Base-by-base conservation (phyloP, 1,140 invertebrate genomes). In the Heliconius hewitsoni region DNA sequence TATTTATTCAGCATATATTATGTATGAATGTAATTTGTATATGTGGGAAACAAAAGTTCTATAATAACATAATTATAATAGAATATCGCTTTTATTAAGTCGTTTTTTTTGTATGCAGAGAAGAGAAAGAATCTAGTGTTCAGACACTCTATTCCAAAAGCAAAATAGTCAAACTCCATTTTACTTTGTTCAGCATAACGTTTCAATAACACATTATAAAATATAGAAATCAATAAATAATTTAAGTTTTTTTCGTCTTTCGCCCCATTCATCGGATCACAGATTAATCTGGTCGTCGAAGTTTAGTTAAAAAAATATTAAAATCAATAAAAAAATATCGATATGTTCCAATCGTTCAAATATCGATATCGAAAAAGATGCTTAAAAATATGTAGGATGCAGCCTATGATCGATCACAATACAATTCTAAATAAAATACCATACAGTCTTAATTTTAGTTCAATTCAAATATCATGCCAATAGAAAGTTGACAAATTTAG, bases 401-500 rank as follows among this genome's bases (percentile, higher is more conserved):
- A 66, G n/a, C 60, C 60, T 66, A 66, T 3, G 27, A 3, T 66
- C 23, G 27, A 66, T 66, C 60, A 66, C 60, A 66, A 66, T 66
- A 27, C 60, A 27, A 66, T 66, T 27, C 60, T 66, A 60, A 60
- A 60, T 60, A 11, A 66, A 66, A 66, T 11, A 66, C 8, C 19
- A 66, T 66, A 66, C 60, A 66, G 60, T 30, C 60, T 66, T 66
- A 66, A 66, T 66, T 66, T 66, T 66, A 66, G 60, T 66, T 23
- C 60, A 66, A 66, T 66, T 30, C n/a, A 66, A 66, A 66, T 66
- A 66, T 66, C 4, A 66, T 66, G 60, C 23, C 60, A 66, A 66
- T 27, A 13, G 30, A 23, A 66, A 27, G 9, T 66, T 27, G 60
- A 30, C 11, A 70, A 30, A 50, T 46, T 71, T 70, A 76, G 60